These are phyloP conservation scores for Noctua fimbriata DNA, from an alignment of 2,888 invertebrate genomes.

Conservation along the genomic window DNA sequence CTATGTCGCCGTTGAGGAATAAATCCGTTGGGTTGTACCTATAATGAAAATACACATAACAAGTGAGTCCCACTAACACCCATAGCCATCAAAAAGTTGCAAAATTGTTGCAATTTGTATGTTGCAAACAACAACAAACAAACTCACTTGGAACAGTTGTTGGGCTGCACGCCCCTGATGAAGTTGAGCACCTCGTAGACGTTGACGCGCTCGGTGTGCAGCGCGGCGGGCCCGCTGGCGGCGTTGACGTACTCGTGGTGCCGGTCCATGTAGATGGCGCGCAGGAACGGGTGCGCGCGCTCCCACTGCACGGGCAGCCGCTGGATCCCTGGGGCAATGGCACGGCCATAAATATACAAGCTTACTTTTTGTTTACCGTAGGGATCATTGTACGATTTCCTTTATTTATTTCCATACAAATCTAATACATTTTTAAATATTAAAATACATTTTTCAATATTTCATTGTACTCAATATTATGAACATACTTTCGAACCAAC, in stretches of 20 bases:
- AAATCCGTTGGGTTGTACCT: slow-evolving; percentile 94
- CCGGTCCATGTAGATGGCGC: slow-evolving; percentile 93
- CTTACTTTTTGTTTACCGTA: too few relatives aligned
- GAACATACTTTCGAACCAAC: too few relatives aligned
- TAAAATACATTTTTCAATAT: too few relatives aligned
- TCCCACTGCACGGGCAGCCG: slow-evolving; percentile 96
- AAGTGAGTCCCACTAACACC: not conserved
- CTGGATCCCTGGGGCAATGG: slow-evolving; percentile 93
- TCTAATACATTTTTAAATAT: too few relatives aligned
- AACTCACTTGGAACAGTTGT: slow-evolving; percentile 90
- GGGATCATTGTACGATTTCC: too few relatives aligned
- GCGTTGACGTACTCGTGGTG: slow-evolving; percentile 94
- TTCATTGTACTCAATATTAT: too few relatives aligned
- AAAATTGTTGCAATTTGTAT: too few relatives aligned
- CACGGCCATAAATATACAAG: not conserved
- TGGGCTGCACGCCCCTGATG: slow-evolving; percentile 92
- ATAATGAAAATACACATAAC: slow-evolving; percentile 19
- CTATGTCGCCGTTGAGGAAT: slow-evolving; percentile 95
- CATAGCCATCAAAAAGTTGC: too few relatives aligned
- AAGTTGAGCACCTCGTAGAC: slow-evolving; percentile 95
- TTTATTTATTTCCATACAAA: too few relatives aligned
- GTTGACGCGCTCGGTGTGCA: slow-evolving; percentile 93
- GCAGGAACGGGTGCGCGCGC: slow-evolving; percentile 92
- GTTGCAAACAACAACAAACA: too few relatives aligned
- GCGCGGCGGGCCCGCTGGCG: slow-evolving; percentile 91